A percentile compares a stretch with the other conserved stretches of the same genome.
Evolutionary conservation across 2,888 invertebrate genomes (phyloP).

Genomic region (Kryphioiulus occultus): DNA sequence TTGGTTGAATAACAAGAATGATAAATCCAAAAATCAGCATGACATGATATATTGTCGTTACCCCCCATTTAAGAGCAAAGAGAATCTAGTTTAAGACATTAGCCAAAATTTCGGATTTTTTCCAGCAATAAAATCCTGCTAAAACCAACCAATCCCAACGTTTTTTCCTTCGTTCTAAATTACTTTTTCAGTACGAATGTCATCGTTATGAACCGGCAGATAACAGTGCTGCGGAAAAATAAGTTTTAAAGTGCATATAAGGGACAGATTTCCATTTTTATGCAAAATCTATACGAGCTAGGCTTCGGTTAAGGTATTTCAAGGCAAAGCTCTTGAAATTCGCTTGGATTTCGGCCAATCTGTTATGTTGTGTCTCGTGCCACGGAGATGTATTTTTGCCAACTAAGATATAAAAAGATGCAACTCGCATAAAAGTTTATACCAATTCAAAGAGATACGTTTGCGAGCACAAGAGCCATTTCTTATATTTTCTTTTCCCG

Average conservation of each 20-base stretch:
- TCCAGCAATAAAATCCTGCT: neutral
- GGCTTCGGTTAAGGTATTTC: conserved; percentile 22
- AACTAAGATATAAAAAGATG: conserved; percentile 14
- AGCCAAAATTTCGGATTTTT: neutral
- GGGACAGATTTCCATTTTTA: conserved; percentile 19
- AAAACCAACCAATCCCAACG: neutral
- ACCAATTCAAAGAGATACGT: neutral
- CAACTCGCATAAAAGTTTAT: conserved; percentile 11
- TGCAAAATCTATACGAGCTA: conserved; percentile 6
- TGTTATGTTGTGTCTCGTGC: conserved; percentile 31
- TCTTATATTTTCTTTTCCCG: neutral
- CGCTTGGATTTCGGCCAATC: conserved; percentile 26
- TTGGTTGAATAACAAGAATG: too few relatives aligned
- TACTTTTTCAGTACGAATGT: conserved; percentile 21
- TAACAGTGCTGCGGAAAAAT: neutral
- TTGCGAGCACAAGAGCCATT: neutral
- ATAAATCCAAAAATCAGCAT: too few relatives aligned
- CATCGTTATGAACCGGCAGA: neutral
- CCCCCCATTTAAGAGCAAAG: neutral
- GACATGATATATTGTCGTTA: too few relatives aligned
- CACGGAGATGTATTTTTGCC: neutral
- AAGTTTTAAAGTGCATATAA: neutral
- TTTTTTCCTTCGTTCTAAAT: neutral
- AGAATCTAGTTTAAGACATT: neutral
- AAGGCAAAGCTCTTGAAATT: conserved; percentile 30